Evolutionary conservation across 2,113 vertebrate genomes (phyloP).

Genomic region (Myiopsitta monachus): DNA sequence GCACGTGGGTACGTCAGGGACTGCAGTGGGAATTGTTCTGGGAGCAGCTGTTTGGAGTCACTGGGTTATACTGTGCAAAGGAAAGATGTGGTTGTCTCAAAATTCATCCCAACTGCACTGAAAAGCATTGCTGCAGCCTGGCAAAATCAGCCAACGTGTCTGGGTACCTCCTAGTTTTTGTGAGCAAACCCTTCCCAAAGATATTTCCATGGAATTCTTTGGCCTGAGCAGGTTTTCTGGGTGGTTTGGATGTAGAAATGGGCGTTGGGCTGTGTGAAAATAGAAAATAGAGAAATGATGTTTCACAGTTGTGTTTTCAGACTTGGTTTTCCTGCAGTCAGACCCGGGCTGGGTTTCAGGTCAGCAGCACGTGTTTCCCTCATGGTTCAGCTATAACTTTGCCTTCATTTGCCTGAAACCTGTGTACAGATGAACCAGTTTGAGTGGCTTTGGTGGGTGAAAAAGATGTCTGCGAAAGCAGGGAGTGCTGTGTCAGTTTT

Average conservation of each 20-base stretch:
- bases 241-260: fast-evolving
- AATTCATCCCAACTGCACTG: fast-evolving
- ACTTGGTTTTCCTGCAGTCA: not conserved
- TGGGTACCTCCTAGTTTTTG: not conserved
- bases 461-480: not conserved
- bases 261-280: not conserved
- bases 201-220: not conserved
- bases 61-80: fast-evolving
- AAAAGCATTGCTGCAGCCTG: not conserved
- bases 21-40: not conserved
- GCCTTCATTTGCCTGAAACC: not conserved
- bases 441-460: not conserved
- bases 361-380: not conserved
- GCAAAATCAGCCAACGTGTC: fast-evolving
- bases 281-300: fast-evolving
- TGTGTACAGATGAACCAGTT: fast-evolving
- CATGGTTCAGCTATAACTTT: fast-evolving
- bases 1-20: not conserved
- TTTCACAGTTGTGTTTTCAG: not conserved
- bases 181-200: not conserved
- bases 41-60: not conserved
- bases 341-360: not conserved
- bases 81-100: fast-evolving
- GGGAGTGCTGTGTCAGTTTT: not conserved
- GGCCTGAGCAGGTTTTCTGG: fast-evolving